phyloP scores from a whole-genome alignment of 2,888 invertebrate species.

The Rhogogaster chlorosoma region DNA sequence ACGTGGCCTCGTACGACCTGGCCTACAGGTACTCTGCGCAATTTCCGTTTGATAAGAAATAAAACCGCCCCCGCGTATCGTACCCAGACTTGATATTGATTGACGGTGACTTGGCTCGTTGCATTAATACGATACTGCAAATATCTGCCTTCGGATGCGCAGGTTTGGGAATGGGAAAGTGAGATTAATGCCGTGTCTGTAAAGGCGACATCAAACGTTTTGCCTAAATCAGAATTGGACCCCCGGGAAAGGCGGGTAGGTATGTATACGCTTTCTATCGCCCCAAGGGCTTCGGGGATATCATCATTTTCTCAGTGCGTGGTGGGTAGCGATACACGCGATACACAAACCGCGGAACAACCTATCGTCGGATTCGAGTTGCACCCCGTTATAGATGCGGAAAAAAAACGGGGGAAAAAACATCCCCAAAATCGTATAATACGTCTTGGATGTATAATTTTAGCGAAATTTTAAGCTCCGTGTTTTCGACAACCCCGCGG shows the following conservation, averaged over 20 bases:
- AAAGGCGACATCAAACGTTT: background rate
- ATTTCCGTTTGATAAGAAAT: background rate
- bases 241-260: background rate
- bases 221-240: background rate
- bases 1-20: background rate
- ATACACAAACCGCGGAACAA: too few species aligned
- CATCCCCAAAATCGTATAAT: too few species aligned
- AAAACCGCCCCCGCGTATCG: background rate
- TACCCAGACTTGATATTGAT: too few species aligned
- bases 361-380: too few species aligned
- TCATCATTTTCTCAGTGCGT: background rate
- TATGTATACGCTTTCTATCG: background rate
- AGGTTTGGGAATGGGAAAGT: background rate
- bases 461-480: background rate
- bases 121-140: background rate
- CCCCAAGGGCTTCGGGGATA: background rate
- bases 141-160: background rate
- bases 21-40: background rate
- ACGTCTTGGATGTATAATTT: background rate
- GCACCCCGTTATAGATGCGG: too few species aligned
- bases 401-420: too few species aligned
- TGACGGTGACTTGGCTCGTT: constrained; percentile 5
- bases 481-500: background rate
- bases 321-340: background rate
- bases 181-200: background rate